Percentiles rank a stretch among this genome's conserved stretches.
Conservation (phyloP, 1,140 invertebrate species). For the Whitmania pigra region DNA sequence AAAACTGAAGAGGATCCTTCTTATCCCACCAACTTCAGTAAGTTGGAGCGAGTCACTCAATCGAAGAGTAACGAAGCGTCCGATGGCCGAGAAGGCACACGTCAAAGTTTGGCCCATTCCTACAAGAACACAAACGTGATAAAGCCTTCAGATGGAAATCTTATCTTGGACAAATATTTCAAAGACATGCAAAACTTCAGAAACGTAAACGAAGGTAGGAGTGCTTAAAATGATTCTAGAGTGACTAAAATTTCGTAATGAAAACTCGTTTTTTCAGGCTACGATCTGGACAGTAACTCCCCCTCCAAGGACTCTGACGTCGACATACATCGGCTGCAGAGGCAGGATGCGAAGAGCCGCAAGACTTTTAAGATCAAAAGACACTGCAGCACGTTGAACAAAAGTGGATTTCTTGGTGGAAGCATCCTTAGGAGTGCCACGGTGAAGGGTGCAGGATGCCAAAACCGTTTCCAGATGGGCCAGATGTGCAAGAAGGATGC, state of each 20-base stretch:
- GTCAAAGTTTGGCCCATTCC: constrained; percentile 27
- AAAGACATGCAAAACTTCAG: constrained; percentile 10
- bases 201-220: constrained; percentile 17
- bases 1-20: constrained; percentile 1
- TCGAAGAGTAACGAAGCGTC: not conserved
- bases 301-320: constrained; percentile 32
- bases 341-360: constrained; percentile 80
- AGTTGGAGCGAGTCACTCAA: not conserved
- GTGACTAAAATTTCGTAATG: not conserved
- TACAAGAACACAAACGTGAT: constrained; percentile 34
- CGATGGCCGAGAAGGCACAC: not conserved
- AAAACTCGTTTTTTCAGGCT: not conserved
- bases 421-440: constrained; percentile 25
- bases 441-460: constrained; percentile 26
- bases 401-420: not conserved
- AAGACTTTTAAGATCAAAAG: constrained; percentile 67
- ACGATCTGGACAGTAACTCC: not conserved
- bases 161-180: constrained; percentile 38
- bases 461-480: constrained; percentile 6
- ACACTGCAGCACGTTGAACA: constrained; percentile 25
- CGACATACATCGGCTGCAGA: constrained; percentile 65
- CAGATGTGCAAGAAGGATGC: not conserved
- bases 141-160: constrained; percentile 34
- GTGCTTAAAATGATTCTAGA: not conserved
- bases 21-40: not conserved